A percentile compares a stretch with the other conserved stretches of the same genome.
These are phyloP conservation scores for Lepeophtheirus nordmannii DNA, from an alignment of 2,888 invertebrate species.

Conservation along the genomic window DNA sequence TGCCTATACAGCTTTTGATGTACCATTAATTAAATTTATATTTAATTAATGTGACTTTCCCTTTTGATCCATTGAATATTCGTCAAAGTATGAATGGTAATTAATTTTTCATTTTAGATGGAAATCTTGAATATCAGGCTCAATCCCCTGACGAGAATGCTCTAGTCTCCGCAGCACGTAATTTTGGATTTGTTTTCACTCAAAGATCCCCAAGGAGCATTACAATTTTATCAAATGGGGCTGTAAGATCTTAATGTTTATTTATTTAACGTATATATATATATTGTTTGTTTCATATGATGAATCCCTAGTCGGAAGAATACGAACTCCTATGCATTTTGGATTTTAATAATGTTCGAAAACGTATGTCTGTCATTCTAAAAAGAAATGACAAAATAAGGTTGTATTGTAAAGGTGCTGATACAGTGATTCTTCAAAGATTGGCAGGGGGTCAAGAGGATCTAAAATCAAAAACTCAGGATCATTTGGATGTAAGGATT, in stretches of 20 bases:
- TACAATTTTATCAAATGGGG: slow-evolving; percentile 55
- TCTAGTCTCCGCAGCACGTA: slow-evolving; percentile 87
- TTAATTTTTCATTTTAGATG: slow-evolving; percentile 30
- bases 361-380: slow-evolving; percentile 94
- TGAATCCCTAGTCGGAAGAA: slow-evolving; percentile 32
- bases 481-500: slow-evolving; percentile 73
- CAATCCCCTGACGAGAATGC: slow-evolving; percentile 98
- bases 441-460: slow-evolving; percentile 59
- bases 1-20: too few relatives aligned
- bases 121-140: slow-evolving; percentile 64
- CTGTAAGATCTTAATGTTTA: slow-evolving; percentile 23
- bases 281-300: too few relatives aligned
- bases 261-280: neutral
- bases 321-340: slow-evolving; percentile 93
- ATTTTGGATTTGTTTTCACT: slow-evolving; percentile 96
- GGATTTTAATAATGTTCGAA: slow-evolving; percentile 97
- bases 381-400: slow-evolving; percentile 49
- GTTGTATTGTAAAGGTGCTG: slow-evolving; percentile 46
- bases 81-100: too few relatives aligned
- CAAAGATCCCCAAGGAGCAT: slow-evolving; percentile 81
- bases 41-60: too few relatives aligned
- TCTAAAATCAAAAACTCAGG: slow-evolving; percentile 64
- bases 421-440: slow-evolving; percentile 91
- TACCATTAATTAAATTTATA: too few relatives aligned
- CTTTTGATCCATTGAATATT: too few relatives aligned